Base-by-base conservation (phyloP, 2,797 vertebrate genomes). In the Alauda arvensis region DNA sequence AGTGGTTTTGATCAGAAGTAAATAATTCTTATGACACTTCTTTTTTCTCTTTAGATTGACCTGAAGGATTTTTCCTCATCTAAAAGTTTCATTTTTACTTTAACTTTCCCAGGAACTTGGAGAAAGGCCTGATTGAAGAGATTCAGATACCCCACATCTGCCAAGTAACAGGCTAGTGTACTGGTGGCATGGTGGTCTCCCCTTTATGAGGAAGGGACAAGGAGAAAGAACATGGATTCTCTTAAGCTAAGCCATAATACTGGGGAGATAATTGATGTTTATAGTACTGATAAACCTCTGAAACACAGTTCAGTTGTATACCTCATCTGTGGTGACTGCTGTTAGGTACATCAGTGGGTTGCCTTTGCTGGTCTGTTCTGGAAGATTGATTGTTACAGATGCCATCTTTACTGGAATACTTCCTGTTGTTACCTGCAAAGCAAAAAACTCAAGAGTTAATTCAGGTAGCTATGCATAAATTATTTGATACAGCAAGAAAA, bases 341-440 rank as follows among this genome's bases (percentile, higher is more conserved):
- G 97, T 98, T 29, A 98, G 26, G 75, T 99, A 99, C 83, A 99
- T 96, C 48, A 99, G 92, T 5, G 93, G 96, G 76, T 98, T 99
- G 89, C 96, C 96, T 80, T 85, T 97, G 78, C 93, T 96, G n/a
- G 97, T 98, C 39, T 76, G 52, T 31, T 97, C 89, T 26, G 98
- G 98, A 62, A 99, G 89, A 88, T 60, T 89, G 52, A 99, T 97
- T 65, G 93, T 97, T 84, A 99, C 77, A 74, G 95, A 97, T 12
- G 97, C 96, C 87, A 96, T 97, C 94, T 91, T 98, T 62, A 98
- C 93, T 11, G 98, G 98, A 83, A 98, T 95, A 87, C 76, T 97
- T 72, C 98, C 98, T 9, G 97, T 98, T 69, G 97, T 98, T 89
- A 99, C 77, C 98, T 99, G 69, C 16, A 83, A 43, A 72, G 60